These are phyloP conservation scores for Epiblema foenella DNA, from an alignment of 2,888 invertebrate genomes.

Conservation along the genomic window DNA sequence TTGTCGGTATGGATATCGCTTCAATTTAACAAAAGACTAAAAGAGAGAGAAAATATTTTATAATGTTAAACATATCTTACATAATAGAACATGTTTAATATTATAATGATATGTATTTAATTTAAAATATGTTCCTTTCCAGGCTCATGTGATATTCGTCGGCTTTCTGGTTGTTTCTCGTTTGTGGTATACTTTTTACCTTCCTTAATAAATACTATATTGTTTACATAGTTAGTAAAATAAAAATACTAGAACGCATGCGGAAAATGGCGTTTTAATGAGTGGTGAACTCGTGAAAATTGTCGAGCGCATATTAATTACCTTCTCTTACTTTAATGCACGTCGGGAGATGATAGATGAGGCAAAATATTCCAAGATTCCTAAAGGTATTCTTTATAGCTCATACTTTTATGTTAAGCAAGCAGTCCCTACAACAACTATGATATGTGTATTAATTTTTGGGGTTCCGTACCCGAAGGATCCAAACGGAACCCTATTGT, in stretches of 20 bases:
- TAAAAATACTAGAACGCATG: background rate
- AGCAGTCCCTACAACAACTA: background rate
- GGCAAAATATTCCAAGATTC: constrained; percentile 27
- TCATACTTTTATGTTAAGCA: background rate
- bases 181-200: background rate
- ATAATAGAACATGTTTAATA: too few relatives aligned
- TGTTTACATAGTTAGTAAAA: background rate
- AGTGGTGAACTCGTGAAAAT: constrained; percentile 66
- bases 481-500: too few relatives aligned
- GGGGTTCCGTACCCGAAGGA: too few relatives aligned
- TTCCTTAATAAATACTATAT: background rate
- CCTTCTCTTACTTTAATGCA: constrained; percentile 65
- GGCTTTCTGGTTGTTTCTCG: too few relatives aligned
- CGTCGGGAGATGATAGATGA: constrained; percentile 68
- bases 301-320: constrained; percentile 72
- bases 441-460: background rate
- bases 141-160: background rate
- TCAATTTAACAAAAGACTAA: background rate
- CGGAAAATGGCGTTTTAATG: constrained; percentile 70
- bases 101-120: too few relatives aligned
- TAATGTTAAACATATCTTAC: too few relatives aligned
- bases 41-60: too few relatives aligned
- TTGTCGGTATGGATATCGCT: constrained; percentile 16
- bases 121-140: background rate
- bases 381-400: background rate